Base-by-base conservation (phyloP, 2,888 invertebrate genomes). In the Lochmaea crataegi region DNA sequence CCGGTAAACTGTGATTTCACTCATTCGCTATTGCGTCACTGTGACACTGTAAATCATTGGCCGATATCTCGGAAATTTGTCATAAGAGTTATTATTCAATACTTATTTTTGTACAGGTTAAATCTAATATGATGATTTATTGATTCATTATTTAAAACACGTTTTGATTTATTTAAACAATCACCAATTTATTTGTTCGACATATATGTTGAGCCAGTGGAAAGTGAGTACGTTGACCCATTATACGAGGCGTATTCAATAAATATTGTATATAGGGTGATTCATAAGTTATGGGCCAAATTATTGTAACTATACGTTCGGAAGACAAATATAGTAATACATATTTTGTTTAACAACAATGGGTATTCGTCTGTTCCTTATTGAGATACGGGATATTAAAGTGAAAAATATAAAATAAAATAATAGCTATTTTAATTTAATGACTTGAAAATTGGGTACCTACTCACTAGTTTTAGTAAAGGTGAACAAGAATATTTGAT, bases 131-230 rank as follows among this genome's bases (percentile, higher is more conserved):
- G n/a, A n/a, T 6, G n/a, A n/a, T 48, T n/a, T 48, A 48, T n/a
- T 2, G 48, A n/a, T 48, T 48, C n/a, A 48, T 14, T 48, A 48
- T 48, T 45, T 12, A 45, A 45, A 45, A 45, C 42, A 2, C 12
- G 42, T 45, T 48, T 48, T 32, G 48, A 48, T 48, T 48, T 48
- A 48, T 48, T 48, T 48, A 48, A 48, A 48, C 48, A 48, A 48
- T 48, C 48, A 14, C 5, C 48, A n/a, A n/a, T n/a, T 48, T 12
- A 48, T 48, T 48, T 14, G 48, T 48, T 48, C n/a, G n/a, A 48
- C 12, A 45, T 45, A 45, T 4, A 45, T 45, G 11, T 45, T 3
- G 42, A 45, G 12, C 12, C 12, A 45, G 42, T 45, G 12, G 42
- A 11, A n/a, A 48, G 48, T n/a, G 2, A 0, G 48, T 48, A n/a